phyloP scores from a whole-genome alignment of 1,140 invertebrate genomes.

The Himalopsyche phryganea region DNA sequence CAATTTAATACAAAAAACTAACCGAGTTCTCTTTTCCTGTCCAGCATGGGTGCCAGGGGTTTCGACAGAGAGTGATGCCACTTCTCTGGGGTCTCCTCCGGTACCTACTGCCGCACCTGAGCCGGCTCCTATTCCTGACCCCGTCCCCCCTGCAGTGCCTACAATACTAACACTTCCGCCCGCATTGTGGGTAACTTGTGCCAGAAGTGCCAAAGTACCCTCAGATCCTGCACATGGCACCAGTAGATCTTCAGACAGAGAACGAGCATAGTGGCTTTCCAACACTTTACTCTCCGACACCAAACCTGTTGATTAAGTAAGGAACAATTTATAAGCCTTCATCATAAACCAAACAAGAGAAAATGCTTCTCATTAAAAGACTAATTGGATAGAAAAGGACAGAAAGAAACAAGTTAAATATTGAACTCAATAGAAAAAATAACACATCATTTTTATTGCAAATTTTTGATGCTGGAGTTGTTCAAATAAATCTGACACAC shows the following conservation, averaged over 20 bases:
- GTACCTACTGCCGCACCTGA: no score
- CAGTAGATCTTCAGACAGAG: conserved; percentile 3
- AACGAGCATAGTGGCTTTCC: conserved; percentile 43
- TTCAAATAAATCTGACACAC: no score
- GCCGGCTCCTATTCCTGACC: no score
- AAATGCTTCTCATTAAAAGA: no score
- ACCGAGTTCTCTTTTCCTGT: conserved; percentile 37
- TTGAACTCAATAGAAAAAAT: no score
- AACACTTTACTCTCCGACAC: conserved; percentile 47
- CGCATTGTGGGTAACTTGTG: neutral
- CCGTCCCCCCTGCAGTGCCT: neutral
- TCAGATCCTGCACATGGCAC: neutral
- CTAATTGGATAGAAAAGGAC: no score
- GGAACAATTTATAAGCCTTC: neutral
- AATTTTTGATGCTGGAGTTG: no score
- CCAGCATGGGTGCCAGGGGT: conserved; percentile 17
- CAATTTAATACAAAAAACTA: no score
- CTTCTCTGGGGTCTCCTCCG: neutral
- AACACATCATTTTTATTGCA: no score
- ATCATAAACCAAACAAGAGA: no score
- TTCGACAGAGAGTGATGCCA: neutral
- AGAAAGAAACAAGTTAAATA: no score
- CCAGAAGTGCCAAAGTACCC: neutral
- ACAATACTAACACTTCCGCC: neutral
- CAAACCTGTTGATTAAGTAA: conserved; percentile 37